Conservation (phyloP, 2,113 vertebrate genomes). For the Actenoides hombroni region DNA sequence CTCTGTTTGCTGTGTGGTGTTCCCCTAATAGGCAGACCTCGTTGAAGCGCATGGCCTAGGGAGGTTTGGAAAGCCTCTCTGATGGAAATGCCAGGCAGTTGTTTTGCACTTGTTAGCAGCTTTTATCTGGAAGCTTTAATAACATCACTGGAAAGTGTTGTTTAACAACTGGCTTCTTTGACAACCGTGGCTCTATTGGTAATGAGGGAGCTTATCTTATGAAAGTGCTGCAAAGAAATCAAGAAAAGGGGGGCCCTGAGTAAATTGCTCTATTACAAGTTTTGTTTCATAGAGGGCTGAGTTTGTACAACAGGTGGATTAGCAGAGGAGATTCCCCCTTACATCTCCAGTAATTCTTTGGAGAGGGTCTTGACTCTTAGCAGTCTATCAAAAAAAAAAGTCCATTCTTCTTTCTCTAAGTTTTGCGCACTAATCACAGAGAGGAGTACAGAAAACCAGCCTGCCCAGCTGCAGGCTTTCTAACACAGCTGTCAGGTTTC, state of each 20-base stretch:
- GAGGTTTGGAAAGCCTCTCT: not conserved
- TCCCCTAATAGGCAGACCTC: not conserved
- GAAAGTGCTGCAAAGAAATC: not conserved
- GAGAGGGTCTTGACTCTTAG: not conserved
- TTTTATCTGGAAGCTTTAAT: constrained; percentile 36
- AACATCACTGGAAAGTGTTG: not conserved
- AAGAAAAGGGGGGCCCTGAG: not conserved
- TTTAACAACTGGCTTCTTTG: constrained; percentile 28
- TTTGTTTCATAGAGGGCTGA: not conserved
- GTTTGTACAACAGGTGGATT: not conserved
- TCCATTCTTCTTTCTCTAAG: not conserved
- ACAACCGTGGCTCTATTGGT: not conserved
- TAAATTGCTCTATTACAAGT: constrained; percentile 13
- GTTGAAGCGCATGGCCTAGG: not conserved
- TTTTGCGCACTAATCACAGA: not conserved
- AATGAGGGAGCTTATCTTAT: constrained; percentile 17
- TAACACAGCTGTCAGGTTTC: not conserved
- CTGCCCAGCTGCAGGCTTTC: constrained; percentile 12
- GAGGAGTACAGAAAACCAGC: not conserved
- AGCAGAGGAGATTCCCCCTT: not conserved
- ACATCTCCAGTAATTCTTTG: not conserved
- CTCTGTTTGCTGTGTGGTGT: not conserved
- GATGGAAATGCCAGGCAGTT: constrained; percentile 15
- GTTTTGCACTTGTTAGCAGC: constrained; percentile 21
- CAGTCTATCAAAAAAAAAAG: not conserved